Base-by-base conservation (phyloP, 2,888 invertebrate genomes). In the Ditula angustiorana region DNA sequence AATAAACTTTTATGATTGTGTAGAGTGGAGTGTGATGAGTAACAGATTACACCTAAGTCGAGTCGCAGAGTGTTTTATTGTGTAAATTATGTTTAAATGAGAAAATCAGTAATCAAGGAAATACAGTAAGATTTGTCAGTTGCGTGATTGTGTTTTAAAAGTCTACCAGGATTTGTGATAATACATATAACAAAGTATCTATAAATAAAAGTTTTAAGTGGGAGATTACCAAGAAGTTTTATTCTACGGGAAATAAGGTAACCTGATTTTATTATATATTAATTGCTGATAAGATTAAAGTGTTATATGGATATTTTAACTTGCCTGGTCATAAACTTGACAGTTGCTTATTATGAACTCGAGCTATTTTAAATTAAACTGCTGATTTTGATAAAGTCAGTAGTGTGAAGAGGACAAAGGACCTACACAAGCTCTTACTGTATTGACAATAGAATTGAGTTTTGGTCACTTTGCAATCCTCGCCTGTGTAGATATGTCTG, bases 81-180 rank as follows among this genome's bases (percentile, higher is more conserved):
- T 92, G 92, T 92, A 93, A 92, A 93, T 92, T 92, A 90, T 90
- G 91, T 92, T 90, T 87, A 88, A 88, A 91, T 89, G 88, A 85
- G 83, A 86, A n/a, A 90, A 90, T 90, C 89, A 90, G 79, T 92
- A 92, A 90, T 90, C 88, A 87, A 89, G 83, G 83, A 88, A 86
- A 87, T 86, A 87, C 88, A 87, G 88, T 87, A 89, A 86, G 88
- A 88, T 85, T 90, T 92, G 93, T 93, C 91, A 90, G 91, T 94
- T 93, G 94, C 87, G 94, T 94, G 94, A 94, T 94, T 94, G 94
- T 93, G 93, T 93, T 92, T 94, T 94, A 94, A 94, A 94, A 94
- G 94, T 95, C 95, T 95, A 95, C 95, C 94, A 95, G 94, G 94
- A 95, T 95, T 95, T 95, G 95, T 95, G 95, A 95, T 95, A 95